Percentiles rank a stretch among this genome's conserved stretches.
Conservation (phyloP, 2,797 vertebrate genomes). For the Gymnoscopelus braueri region DNA sequence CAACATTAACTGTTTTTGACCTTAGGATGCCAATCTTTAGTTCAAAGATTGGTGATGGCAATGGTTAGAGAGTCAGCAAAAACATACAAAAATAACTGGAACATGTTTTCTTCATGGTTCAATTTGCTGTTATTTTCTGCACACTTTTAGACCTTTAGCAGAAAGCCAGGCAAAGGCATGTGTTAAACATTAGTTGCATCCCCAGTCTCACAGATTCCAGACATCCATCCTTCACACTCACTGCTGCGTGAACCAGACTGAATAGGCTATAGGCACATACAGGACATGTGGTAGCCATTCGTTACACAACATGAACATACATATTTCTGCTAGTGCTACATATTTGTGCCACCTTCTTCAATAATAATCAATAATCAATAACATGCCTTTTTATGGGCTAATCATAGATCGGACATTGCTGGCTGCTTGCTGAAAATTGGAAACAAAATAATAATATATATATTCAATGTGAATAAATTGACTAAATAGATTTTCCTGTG, state of each 20-base stretch:
- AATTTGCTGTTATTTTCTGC: conserved; percentile 24
- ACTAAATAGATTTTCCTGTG: too few relatives aligned
- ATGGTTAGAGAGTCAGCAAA: conserved; percentile 21
- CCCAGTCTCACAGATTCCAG: conserved; percentile 41
- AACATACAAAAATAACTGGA: conserved; percentile 26
- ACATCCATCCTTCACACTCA: conserved; percentile 30
- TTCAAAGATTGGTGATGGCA: conserved; percentile 23
- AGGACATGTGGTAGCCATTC: conserved; percentile 14
- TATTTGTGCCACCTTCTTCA: too few relatives aligned
- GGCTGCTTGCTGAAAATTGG: too few relatives aligned
- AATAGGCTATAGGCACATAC: conserved; percentile 23
- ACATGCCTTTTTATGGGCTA: too few relatives aligned
- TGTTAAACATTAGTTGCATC: conserved; percentile 46
- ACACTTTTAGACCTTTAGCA: background rate
- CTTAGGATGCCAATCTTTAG: conserved; percentile 26
- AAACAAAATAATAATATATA: too few relatives aligned
- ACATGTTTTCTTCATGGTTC: conserved; percentile 23
- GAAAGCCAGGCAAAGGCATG: conserved; percentile 30
- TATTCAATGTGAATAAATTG: too few relatives aligned
- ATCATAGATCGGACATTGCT: too few relatives aligned
- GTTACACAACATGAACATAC: too few relatives aligned
- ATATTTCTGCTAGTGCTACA: too few relatives aligned
- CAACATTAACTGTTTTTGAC: conserved; percentile 18
- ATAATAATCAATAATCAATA: too few relatives aligned
- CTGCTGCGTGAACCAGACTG: conserved; percentile 38